These are phyloP conservation scores for Pachyrhynchus sulphureomaculatus DNA, from an alignment of 1,140 invertebrate species.

Conservation along the genomic window DNA sequence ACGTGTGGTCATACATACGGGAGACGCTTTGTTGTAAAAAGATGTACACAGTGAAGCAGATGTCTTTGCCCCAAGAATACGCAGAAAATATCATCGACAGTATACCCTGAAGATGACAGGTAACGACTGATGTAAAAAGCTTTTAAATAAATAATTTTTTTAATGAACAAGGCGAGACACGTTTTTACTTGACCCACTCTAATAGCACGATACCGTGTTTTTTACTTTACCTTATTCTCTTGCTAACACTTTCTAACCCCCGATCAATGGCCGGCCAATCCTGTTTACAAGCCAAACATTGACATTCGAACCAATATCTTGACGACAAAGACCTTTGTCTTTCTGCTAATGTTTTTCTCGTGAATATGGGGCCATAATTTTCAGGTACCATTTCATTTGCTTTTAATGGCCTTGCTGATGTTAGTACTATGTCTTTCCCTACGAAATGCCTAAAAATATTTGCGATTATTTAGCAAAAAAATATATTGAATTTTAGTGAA, in stretches of 20 bases:
- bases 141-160: too few relatives aligned
- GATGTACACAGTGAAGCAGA: too few relatives aligned
- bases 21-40: too few relatives aligned
- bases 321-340: slow-evolving; percentile 65
- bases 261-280: slow-evolving; percentile 74
- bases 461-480: too few relatives aligned
- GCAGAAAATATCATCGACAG: too few relatives aligned
- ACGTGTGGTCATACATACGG: too few relatives aligned
- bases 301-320: slow-evolving; percentile 81
- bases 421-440: slow-evolving; percentile 70
- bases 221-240: slow-evolving; percentile 39
- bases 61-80: too few relatives aligned
- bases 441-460: slow-evolving; percentile 66
- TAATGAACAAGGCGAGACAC: too few relatives aligned
- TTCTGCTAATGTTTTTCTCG: slow-evolving; percentile 62
- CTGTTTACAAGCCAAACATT: slow-evolving; percentile 71
- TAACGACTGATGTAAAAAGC: too few relatives aligned
- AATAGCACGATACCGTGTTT: too few relatives aligned
- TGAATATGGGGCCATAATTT: slow-evolving; percentile 84
- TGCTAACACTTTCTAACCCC: slow-evolving; percentile 32
- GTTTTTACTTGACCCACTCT: too few relatives aligned
- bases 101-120: too few relatives aligned
- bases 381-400: slow-evolving; percentile 71
- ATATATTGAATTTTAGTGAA: not conserved
- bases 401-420: slow-evolving; percentile 63